Base-by-base conservation (phyloP, 2,888 invertebrate genomes). In the Eumerus sabulonum region DNA sequence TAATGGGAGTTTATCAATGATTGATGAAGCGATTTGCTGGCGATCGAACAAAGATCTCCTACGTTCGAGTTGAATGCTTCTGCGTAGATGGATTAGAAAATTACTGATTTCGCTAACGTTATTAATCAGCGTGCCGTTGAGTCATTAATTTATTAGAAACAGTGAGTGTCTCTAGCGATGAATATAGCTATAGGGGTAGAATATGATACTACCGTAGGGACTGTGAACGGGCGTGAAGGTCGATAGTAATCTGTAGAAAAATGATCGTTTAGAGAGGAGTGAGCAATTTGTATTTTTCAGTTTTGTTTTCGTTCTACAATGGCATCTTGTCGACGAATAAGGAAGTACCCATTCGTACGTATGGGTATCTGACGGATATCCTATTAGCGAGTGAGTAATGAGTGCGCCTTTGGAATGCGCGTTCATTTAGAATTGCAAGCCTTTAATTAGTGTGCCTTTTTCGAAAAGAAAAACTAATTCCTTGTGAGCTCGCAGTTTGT, bases 51-150 rank as follows among this genome's bases (percentile, higher is more conserved):
- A 27, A 27, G 27, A 27, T 27, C 2, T n/a, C n/a, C n/a, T 27
- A 27, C 2, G 7, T 7, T 27, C 27, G 27, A 27, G 27, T 27
- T 27, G 27, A 36, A 68, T 53, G 77, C 77, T 79, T 73, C 68
- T 79, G 77, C 77, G 19, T 40, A 48, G 18, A 17, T 9, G 40
- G 13, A 19, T 19, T 73, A 51, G 73, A 38, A 56, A 63, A 63
- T 79, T 48, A 51, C 59, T 54, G 54, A 79, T 68, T 77, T 79
- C 53, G 48, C 40, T 54, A 45, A 40, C 38, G 79, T 64, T 74
- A 79, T 79, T 70, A 79, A 79, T 79, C 79, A 74, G 74, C 45
- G 53, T 74, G 74, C 74, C 74, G 64, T 74, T 79, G 63, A 18
- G 74, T 70, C 79, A 74, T 79, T 79, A 68, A 79, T 74, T 79